These are phyloP conservation scores for Stratiomys singularior DNA, from an alignment of 2,888 invertebrate species.

Conservation along the genomic window DNA sequence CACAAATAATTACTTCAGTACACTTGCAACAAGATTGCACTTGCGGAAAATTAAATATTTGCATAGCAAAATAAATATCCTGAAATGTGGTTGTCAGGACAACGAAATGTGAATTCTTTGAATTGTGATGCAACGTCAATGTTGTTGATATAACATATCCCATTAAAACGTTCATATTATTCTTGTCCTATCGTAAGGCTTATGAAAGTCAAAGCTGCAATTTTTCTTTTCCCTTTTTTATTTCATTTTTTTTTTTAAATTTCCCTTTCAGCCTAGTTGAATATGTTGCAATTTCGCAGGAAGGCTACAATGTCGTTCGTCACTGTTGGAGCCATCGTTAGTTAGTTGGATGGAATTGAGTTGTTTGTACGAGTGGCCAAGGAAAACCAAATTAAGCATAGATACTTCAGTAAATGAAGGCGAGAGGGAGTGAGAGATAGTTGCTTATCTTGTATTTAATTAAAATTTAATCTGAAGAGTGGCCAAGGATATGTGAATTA, in stretches of 20 bases:
- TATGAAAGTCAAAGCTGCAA: background rate
- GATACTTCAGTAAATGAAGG: too few species aligned
- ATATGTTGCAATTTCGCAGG: background rate
- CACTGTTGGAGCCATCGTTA: too few species aligned
- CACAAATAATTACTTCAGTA: conserved; percentile 18
- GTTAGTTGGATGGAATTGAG: background rate
- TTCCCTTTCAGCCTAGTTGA: background rate
- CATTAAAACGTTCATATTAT: background rate
- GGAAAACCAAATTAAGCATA: too few species aligned
- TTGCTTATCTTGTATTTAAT: too few species aligned
- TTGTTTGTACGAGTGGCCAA: background rate
- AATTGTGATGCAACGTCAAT: background rate
- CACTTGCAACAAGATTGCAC: conserved; percentile 10
- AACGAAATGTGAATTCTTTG: background rate
- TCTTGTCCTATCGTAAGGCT: background rate
- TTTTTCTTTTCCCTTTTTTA: too few species aligned
- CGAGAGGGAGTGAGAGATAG: too few species aligned
- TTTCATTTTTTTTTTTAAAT: too few species aligned
- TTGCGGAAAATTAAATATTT: conserved; percentile 27
- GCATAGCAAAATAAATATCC: conserved; percentile 15
- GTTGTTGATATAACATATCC: background rate
- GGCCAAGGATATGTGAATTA: too few species aligned
- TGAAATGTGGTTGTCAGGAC: background rate
- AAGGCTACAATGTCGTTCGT: background rate
- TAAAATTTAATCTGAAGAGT: too few species aligned